A percentile compares a stretch with the other conserved stretches of the same genome.
Conservation (phyloP, 2,113 vertebrate species). For the Morphnarchus princeps region DNA sequence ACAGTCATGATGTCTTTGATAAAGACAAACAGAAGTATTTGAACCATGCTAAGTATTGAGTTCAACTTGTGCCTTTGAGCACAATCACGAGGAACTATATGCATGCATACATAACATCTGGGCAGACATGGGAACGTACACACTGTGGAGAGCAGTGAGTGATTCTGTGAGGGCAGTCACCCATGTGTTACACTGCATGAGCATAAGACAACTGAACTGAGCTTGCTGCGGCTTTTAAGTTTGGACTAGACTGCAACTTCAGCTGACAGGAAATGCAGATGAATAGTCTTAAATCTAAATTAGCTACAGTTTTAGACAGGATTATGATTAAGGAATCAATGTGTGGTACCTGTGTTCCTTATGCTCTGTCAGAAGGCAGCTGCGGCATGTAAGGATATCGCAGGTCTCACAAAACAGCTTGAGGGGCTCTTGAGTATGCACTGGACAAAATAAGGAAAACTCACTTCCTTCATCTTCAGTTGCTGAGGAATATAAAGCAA, state of each 20-base stretch:
- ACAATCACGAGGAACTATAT: not conserved
- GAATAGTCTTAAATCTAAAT: not conserved
- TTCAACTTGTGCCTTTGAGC: not conserved
- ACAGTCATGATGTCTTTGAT: not conserved
- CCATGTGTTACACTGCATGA: accelerated
- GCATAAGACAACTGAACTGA: not conserved
- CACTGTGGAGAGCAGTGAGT: not conserved
- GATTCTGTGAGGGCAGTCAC: not conserved
- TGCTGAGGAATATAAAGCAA: constrained; percentile 52
- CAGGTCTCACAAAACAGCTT: constrained; percentile 80
- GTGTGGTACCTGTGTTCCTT: constrained; percentile 77
- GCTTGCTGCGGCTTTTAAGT: not conserved
- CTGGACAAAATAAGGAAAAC: constrained; percentile 59
- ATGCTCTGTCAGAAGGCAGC: constrained; percentile 76
- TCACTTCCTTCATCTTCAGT: constrained; percentile 30
- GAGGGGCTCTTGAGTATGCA: constrained; percentile 70
- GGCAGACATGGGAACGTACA: not conserved
- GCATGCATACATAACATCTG: not conserved
- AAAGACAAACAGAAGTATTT: not conserved
- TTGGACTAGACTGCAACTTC: not conserved
- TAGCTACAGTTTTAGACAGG: not conserved
- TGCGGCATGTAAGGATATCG: constrained; percentile 69
- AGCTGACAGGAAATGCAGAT: not conserved
- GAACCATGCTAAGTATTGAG: not conserved
- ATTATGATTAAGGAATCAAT: not conserved